Evolutionary conservation across 2,888 invertebrate species (phyloP).

Genomic region (Cremastinae sp.): DNA sequence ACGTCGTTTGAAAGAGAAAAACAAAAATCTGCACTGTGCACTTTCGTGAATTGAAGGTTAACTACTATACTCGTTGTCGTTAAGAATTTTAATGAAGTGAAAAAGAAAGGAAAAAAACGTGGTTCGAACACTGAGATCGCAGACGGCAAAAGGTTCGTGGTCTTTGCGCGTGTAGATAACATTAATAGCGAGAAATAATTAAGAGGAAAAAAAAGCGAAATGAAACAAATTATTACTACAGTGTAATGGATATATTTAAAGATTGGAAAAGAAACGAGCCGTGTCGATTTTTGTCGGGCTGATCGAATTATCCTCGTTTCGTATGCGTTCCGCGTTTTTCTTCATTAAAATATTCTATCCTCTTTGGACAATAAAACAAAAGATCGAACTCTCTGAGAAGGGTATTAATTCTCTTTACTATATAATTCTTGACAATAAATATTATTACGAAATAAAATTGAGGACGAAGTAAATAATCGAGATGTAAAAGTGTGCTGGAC

Average conservation of each 20-base stretch:
- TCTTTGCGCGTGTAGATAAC: conserved; percentile 58
- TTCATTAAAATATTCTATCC: conserved; percentile 47
- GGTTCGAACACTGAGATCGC: conserved; percentile 17
- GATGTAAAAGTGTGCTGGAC: conserved; percentile 54
- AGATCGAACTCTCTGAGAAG: not conserved
- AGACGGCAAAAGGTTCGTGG: conserved; percentile 30
- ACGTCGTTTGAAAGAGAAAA: conserved; percentile 37
- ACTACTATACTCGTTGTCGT: conserved; percentile 56
- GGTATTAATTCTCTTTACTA: conserved; percentile 25
- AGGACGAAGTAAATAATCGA: conserved; percentile 24
- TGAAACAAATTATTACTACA: conserved; percentile 40
- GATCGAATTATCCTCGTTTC: conserved; percentile 52
- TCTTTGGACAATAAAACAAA: conserved; percentile 52
- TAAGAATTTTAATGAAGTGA: conserved; percentile 33
- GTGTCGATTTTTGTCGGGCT: conserved; percentile 57
- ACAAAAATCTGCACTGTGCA: conserved; percentile 78
- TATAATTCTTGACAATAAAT: conserved; percentile 60
- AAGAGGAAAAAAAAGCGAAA: conserved; percentile 7
- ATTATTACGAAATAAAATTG: conserved; percentile 31
- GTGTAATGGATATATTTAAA: conserved; percentile 55
- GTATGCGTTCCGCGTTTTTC: conserved; percentile 36
- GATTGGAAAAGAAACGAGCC: conserved; percentile 50
- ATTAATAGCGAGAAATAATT: conserved; percentile 53
- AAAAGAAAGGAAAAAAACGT: conserved; percentile 27
- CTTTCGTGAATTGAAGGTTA: conserved; percentile 79